Evolutionary conservation across 1,140 invertebrate genomes (phyloP), one percentile per base, ranked within the genome.

Genomic region (Penaeus japonicus): DNA sequence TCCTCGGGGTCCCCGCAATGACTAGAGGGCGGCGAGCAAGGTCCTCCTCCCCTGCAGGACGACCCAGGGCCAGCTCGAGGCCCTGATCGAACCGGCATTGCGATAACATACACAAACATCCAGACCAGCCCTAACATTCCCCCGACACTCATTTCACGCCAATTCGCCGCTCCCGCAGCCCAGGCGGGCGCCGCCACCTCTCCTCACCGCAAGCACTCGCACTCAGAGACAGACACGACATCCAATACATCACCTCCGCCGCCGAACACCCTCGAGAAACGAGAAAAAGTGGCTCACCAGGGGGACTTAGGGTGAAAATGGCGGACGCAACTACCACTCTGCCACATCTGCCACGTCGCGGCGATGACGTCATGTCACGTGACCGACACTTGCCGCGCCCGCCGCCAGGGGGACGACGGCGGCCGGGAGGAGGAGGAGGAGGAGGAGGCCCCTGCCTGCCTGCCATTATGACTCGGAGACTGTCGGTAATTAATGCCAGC

Each of bases 311-410:
- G 20, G 27, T 32, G 70, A 73, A 73, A 73, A 73, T 73, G 70
- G 70, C 70, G 27, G 70, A 73, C 70, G 35, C 27, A 24, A 32
- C 70, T 15, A 32, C 27, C 70, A 32, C 27, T 73, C 35, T 73
- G 70, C 70, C 70, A 27, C 70, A 70, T 20, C 70, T 73, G 70
- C 70, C 70, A 73, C 70, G 70, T 73, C 70, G 70, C 70, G 70
- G 70, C 35, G 70, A 73, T 73, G 70, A 73, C 70, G 70, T 73
- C 70, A 73, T 24, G 70, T 73, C 70, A 73, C 70, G 70, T 73
- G 70, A 73, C 70, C 35, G 15, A 12, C 18, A 73, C 70, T 73
- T 73, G n/a, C 70, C n/a, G 35, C 35, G 27, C 27, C 70, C 27
- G 70, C 70, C 70, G 70, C 70, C 70, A 73, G 70, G 35, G 70